These are phyloP conservation scores for Folsomia candida DNA, from an alignment of 2,888 invertebrate genomes.

Conservation along the genomic window DNA sequence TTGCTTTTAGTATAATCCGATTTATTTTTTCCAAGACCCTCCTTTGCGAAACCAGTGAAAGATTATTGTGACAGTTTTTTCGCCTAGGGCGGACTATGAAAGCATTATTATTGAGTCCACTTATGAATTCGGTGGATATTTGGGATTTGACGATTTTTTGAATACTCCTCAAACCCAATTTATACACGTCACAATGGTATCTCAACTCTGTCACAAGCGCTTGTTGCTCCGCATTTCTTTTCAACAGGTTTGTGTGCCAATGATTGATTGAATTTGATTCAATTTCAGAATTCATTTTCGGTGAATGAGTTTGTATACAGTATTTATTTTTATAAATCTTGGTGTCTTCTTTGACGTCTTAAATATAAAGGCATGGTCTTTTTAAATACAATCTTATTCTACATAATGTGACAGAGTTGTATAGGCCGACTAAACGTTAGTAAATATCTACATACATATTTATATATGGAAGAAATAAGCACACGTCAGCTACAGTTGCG, in stretches of 20 bases:
- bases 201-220: slow-evolving; percentile 26
- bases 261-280: neutral
- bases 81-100: too few species aligned
- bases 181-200: slow-evolving; percentile 40
- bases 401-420: too few species aligned
- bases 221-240: slow-evolving; percentile 29
- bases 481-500: too few species aligned
- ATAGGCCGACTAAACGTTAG: too few species aligned
- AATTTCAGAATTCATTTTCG: neutral
- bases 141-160: slow-evolving; percentile 21
- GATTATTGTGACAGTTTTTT: neutral
- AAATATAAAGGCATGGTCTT: too few species aligned
- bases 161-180: slow-evolving; percentile 37
- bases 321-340: too few species aligned
- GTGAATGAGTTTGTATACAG: too few species aligned
- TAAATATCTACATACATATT: too few species aligned
- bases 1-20: slow-evolving; percentile 30
- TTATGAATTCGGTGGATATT: neutral
- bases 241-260: slow-evolving; percentile 30
- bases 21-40: slow-evolving; percentile 31
- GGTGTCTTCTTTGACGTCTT: too few species aligned
- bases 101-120: neutral
- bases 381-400: too few species aligned
- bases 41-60: slow-evolving; percentile 21
- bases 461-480: too few species aligned